These are phyloP conservation scores for Thoracochromis brauschi DNA, from an alignment of 2,113 vertebrate species.

Conservation along the genomic window DNA sequence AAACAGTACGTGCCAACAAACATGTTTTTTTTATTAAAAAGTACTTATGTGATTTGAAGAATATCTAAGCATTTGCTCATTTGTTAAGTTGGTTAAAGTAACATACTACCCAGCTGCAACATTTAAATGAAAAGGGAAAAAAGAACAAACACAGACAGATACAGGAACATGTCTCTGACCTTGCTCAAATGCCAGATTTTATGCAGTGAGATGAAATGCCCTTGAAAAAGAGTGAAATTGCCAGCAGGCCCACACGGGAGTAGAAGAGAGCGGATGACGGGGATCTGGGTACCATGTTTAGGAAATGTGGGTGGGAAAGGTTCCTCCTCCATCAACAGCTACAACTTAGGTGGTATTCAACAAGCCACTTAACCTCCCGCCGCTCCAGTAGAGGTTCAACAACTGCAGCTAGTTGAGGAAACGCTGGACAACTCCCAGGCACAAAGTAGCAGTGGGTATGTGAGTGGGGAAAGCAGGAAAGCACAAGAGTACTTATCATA, in stretches of 20 bases:
- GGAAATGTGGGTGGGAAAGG: neutral
- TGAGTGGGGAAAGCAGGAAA: neutral
- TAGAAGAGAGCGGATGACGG: neutral
- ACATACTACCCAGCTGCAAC: neutral
- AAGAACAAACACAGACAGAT: neutral
- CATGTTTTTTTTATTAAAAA: neutral
- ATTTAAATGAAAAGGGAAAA: neutral
- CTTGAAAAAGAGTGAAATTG: neutral
- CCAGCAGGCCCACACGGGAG: neutral
- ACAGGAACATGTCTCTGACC: neutral
- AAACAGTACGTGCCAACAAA: neutral
- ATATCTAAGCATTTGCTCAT: neutral
- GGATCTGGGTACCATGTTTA: neutral
- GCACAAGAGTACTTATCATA: neutral
- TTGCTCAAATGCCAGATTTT: neutral
- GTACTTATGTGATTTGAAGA: neutral
- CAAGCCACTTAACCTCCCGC: constrained; percentile 37
- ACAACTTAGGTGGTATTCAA: constrained; percentile 12
- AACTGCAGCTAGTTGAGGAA: constrained; percentile 10
- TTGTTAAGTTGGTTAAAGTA: neutral
- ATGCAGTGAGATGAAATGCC: neutral
- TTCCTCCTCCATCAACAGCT: constrained; percentile 1
- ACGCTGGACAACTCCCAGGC: neutral
- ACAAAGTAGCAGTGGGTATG: neutral
- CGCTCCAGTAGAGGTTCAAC: neutral